Evolutionary conservation across 2,113 vertebrate species (phyloP).

Genomic region (Stictonetta naevosa): DNA sequence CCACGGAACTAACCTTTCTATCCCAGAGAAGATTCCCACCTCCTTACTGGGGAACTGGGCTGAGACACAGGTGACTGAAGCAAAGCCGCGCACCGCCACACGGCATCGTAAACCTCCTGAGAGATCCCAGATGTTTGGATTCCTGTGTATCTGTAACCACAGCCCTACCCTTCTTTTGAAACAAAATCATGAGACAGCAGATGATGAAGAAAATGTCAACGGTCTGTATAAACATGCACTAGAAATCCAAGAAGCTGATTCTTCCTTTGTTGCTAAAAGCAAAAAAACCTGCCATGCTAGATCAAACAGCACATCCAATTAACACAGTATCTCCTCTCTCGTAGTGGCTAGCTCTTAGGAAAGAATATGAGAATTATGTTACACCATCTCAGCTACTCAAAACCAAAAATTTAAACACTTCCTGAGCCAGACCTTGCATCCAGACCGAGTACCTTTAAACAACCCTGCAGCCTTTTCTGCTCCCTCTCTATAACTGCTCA

Average conservation of each 20-base stretch:
- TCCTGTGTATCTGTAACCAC: neutral
- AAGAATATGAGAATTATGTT: neutral
- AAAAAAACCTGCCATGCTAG: neutral
- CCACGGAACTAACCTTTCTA: neutral
- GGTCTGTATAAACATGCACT: neutral
- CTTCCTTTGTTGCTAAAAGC: neutral
- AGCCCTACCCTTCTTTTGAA: neutral
- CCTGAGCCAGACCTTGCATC: neutral
- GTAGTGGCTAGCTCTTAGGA: neutral
- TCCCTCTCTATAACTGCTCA: neutral
- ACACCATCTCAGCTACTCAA: neutral
- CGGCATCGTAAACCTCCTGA: neutral
- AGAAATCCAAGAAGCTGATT: conserved; percentile 38
- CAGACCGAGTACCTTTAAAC: neutral
- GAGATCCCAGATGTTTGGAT: neutral
- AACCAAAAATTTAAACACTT: neutral
- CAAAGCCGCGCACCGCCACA: neutral
- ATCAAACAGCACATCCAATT: conserved; percentile 53
- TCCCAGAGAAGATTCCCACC: neutral
- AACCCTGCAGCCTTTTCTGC: neutral
- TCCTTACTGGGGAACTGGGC: neutral
- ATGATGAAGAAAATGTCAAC: conserved; percentile 21
- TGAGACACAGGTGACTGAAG: neutral
- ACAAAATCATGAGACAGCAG: neutral
- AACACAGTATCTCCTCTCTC: conserved; percentile 20